Base-by-base conservation (phyloP, 2,888 invertebrate genomes). In the Leptopilina syphax region DNA sequence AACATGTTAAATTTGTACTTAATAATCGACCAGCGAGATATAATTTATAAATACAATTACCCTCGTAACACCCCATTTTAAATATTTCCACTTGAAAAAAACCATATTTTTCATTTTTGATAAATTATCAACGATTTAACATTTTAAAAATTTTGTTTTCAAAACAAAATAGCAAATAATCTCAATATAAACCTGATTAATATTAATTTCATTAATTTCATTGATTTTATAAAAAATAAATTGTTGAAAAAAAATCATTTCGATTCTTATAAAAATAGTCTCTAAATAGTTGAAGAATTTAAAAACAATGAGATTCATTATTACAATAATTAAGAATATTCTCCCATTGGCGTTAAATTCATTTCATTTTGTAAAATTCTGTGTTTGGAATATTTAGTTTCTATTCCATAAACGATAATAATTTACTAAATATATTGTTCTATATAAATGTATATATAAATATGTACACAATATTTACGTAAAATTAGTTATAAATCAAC, bases 11-110 rank as follows among this genome's bases (percentile, higher is more conserved):
- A 70, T 27, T 70, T 24, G 27, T 54, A 54, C 44, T 10, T 3
- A 68, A 50, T 50, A 67, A 76, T 82, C 81, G 81, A 27, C 81
- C 81, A 68, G 79, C 81, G 77, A 82, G 27, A 50, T 68, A 44
- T 50, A 77, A 67, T 34, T 34, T 24, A 63, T n/a, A n/a, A 1
- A 60, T n/a, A 57, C 1, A 60, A 18, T 18, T 18, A 18, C 18
- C 18, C 18, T 18, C 18, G 18, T 18, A 60, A 18, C 27, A 24
- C 24, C 63, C 24, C 9, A 9, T 63, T 8, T 24, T 24, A 63
- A 18, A 18, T 44, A 24, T 18, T 63, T n/a, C 1, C 27, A 6
- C 24, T 18, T 2, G 9, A 50, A 12, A 50, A 50, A 50, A 10
- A 10, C 50, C 50, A 50, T 50, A 9, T 50, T 50, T 10, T n/a